Percentiles rank a stretch among this genome's conserved stretches.
phyloP scores from a whole-genome alignment of 2,888 invertebrate species.

The Mongoloraphidia duomilia region DNA sequence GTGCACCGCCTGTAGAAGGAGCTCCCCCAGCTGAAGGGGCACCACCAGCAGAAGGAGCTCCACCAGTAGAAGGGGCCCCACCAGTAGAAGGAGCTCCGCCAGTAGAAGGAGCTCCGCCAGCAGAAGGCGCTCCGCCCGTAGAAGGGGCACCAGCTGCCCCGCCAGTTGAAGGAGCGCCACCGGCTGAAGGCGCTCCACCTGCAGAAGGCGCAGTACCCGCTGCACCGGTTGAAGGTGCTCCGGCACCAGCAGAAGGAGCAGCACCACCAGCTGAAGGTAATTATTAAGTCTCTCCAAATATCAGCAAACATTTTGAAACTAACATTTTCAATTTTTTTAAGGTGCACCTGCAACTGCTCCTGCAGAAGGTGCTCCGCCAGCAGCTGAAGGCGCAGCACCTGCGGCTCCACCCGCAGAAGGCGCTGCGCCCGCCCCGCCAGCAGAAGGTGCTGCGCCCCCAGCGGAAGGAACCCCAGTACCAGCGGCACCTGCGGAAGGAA shows the following conservation, averaged over 20 bases:
- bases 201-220: slow-evolving; percentile 22
- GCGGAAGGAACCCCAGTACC: slow-evolving; percentile 19
- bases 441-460: slow-evolving; percentile 20
- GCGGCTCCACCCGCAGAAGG: slow-evolving; percentile 13
- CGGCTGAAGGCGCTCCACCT: slow-evolving; percentile 23
- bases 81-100: slow-evolving; percentile 19
- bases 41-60: slow-evolving; percentile 25
- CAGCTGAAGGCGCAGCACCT: slow-evolving; percentile 11
- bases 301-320: neutral
- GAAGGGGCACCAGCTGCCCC: slow-evolving; percentile 17
- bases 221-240: slow-evolving; percentile 23
- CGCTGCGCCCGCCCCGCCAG: slow-evolving; percentile 18
- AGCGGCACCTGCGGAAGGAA: slow-evolving; percentile 16
- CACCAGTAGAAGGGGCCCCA: slow-evolving; percentile 21
- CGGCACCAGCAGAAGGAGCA: slow-evolving; percentile 19
- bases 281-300: too few relatives aligned
- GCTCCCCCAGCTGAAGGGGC: slow-evolving; percentile 19
- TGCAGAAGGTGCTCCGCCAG: slow-evolving; percentile 15
- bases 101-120: slow-evolving; percentile 24
- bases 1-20: slow-evolving; percentile 21
- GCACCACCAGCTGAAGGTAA: slow-evolving; percentile 16
- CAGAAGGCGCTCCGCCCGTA: slow-evolving; percentile 14
- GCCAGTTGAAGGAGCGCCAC: slow-evolving; percentile 23
- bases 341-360: slow-evolving; percentile 11
- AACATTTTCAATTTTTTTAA: neutral